These are phyloP conservation scores for Clivina fossor DNA, from an alignment of 2,888 invertebrate species.

Conservation along the genomic window DNA sequence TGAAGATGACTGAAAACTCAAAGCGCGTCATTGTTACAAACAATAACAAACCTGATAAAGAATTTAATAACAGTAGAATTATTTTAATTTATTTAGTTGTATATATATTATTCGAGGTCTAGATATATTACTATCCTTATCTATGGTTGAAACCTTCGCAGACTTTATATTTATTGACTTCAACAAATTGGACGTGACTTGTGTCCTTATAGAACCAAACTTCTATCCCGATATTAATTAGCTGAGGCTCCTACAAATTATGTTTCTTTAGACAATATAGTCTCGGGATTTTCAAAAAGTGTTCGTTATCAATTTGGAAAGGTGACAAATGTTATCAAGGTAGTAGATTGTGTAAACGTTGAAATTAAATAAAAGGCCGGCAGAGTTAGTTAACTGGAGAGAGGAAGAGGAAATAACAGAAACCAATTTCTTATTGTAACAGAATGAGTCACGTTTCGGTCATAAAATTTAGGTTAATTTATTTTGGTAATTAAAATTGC, in stretches of 20 bases:
- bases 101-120: too few species aligned
- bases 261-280: slow-evolving; percentile 28
- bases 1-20: too few species aligned
- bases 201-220: slow-evolving; percentile 12
- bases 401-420: neutral
- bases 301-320: slow-evolving; percentile 16
- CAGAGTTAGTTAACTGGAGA: neutral
- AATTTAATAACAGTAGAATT: too few species aligned
- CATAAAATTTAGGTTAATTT: slow-evolving; percentile 26
- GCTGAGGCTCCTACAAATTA: slow-evolving; percentile 25
- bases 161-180: slow-evolving; percentile 35
- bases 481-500: slow-evolving; percentile 27
- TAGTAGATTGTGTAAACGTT: slow-evolving; percentile 20
- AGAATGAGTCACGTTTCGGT: slow-evolving; percentile 8
- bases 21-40: too few species aligned
- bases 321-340: neutral
- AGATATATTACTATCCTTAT: neutral
- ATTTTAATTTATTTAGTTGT: too few species aligned
- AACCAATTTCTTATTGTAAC: slow-evolving; percentile 15
- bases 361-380: slow-evolving; percentile 11
- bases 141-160: neutral
- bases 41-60: too few species aligned
- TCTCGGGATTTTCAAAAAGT: slow-evolving; percentile 4
- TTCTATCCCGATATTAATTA: slow-evolving; percentile 28
- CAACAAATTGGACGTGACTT: slow-evolving; percentile 32